Evolutionary conservation across 1,140 invertebrate genomes (phyloP).

Genomic region (Sarcophaga bullata): DNA sequence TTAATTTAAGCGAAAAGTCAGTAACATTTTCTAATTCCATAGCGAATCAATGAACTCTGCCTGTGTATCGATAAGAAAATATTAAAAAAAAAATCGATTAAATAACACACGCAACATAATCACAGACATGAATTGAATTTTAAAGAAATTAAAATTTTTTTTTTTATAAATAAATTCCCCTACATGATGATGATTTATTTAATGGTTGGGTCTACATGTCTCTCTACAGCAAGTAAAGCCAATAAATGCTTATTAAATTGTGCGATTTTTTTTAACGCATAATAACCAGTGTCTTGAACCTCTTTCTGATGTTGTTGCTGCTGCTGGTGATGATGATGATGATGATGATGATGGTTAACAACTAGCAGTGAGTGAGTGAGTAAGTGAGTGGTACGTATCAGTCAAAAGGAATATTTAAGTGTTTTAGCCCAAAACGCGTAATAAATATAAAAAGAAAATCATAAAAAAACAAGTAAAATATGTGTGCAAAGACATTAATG

Average conservation of each 20-base stretch:
- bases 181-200: background rate
- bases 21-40: background rate
- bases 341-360: too few species aligned
- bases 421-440: too few species aligned
- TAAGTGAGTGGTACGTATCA: too few species aligned
- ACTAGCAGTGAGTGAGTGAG: too few species aligned
- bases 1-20: background rate
- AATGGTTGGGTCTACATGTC: background rate
- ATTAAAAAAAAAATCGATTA: background rate
- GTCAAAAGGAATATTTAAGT: too few species aligned
- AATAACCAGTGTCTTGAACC: background rate
- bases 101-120: constrained; percentile 11
- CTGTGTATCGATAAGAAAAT: background rate
- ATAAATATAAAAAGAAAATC: too few species aligned
- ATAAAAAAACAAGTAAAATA: too few species aligned
- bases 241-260: background rate
- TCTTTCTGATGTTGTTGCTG: too few species aligned
- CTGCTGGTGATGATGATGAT: too few species aligned
- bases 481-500: too few species aligned
- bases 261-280: constrained; percentile 1
- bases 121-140: background rate
- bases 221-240: background rate
- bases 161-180: background rate
- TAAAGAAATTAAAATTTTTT: background rate
- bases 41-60: constrained; percentile 3